A percentile compares a stretch with the other conserved stretches of the same genome.
These are phyloP conservation scores for Eulemur rubriventer DNA, from an alignment of 2,797 vertebrate species.

Conservation along the genomic window DNA sequence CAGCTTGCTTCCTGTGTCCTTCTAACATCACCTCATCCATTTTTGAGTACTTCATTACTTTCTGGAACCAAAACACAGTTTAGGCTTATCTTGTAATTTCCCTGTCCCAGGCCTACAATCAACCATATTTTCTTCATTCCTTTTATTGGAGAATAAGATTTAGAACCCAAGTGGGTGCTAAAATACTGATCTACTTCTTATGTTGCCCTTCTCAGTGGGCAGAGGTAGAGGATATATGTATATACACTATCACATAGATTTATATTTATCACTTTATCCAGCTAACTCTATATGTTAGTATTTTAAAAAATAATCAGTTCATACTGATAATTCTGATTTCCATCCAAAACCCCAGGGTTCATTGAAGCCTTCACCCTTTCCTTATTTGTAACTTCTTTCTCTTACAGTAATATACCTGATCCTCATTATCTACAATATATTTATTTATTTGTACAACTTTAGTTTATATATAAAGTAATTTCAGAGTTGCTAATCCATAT, in stretches of 20 bases:
- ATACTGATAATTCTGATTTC: not conserved
- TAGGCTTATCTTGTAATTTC: not conserved
- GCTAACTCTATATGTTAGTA: not conserved
- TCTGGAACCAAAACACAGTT: not conserved
- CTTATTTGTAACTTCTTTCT: not conserved
- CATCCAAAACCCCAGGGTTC: not conserved
- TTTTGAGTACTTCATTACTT: not conserved
- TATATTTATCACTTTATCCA: not conserved
- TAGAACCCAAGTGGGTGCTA: not conserved
- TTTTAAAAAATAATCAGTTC: not conserved
- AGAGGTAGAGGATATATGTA: not conserved
- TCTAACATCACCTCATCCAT: not conserved
- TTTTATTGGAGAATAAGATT: not conserved
- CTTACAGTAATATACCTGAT: not conserved
- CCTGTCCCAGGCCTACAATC: not conserved
- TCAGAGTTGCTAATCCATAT: not conserved
- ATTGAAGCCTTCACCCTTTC: not conserved
- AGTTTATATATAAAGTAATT: not conserved
- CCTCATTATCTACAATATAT: not conserved
- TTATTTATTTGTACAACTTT: not conserved
- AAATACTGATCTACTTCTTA: not conserved
- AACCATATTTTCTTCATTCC: not conserved
- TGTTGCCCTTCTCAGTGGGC: not conserved
- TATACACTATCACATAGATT: not conserved
- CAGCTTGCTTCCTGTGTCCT: not conserved